Evolutionary conservation across 2,113 vertebrate genomes (phyloP).

Genomic region (Catharus fuscescens): DNA sequence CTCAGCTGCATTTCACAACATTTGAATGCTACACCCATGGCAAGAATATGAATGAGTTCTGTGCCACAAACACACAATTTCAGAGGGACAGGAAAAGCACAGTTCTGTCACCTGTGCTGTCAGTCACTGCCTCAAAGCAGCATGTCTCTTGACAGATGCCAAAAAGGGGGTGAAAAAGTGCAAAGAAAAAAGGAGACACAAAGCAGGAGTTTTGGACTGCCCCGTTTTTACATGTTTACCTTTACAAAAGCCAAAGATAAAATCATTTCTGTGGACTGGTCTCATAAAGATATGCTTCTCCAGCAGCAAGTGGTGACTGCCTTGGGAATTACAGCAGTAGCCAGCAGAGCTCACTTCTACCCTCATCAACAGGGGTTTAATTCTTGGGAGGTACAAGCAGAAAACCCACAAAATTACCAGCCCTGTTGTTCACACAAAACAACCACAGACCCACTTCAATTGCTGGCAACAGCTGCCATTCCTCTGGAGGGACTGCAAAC

Average conservation of each 20-base stretch:
- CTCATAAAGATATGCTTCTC: neutral
- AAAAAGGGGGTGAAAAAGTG: neutral
- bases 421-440: neutral
- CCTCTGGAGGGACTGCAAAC: neutral
- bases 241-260: neutral
- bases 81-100: neutral
- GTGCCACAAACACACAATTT: neutral
- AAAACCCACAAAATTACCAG: neutral
- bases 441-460: neutral
- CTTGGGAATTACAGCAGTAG: neutral
- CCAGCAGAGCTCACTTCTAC: neutral
- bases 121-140: neutral
- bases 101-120: neutral
- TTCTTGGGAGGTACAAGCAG: neutral
- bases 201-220: neutral
- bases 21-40: neutral
- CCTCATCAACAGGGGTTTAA: neutral
- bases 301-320: neutral
- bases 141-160: neutral
- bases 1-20: neutral
- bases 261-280: neutral
- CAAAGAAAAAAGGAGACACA: neutral
- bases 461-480: neutral
- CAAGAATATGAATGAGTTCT: constrained; percentile 1
- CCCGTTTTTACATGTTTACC: neutral